Evolutionary conservation across 2,797 vertebrate genomes (phyloP).

Genomic region (Micropoecilia bifurca): DNA sequence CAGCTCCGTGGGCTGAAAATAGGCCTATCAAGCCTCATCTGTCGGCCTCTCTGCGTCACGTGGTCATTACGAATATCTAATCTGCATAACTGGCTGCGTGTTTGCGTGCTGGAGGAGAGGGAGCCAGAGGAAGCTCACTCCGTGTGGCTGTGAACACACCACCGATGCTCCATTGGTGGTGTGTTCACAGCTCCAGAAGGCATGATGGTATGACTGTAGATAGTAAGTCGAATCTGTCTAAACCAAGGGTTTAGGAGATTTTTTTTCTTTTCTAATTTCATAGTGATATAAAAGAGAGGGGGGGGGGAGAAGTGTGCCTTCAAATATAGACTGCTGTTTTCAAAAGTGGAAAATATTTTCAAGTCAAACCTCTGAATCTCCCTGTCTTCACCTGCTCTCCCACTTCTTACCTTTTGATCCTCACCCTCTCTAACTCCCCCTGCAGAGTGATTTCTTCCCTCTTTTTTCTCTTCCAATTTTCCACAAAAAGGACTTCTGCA

Average conservation of each 20-base stretch:
- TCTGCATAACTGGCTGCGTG: slow-evolving; percentile 56
- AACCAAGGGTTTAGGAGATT: neutral
- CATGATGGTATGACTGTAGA: neutral
- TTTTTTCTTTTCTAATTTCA: neutral
- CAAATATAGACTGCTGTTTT: slow-evolving; percentile 15
- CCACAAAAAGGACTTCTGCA: slow-evolving; percentile 78
- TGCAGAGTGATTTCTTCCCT: slow-evolving; percentile 67
- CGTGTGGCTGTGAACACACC: neutral
- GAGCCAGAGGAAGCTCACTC: neutral
- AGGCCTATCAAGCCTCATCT: slow-evolving; percentile 67
- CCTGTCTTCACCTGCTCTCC: slow-evolving; percentile 24
- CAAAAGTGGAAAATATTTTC: slow-evolving; percentile 25
- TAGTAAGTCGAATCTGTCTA: neutral
- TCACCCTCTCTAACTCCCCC: slow-evolving; percentile 54
- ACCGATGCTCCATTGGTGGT: too few relatives aligned
- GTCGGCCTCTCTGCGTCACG: slow-evolving; percentile 31
- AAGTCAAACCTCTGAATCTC: slow-evolving; percentile 20
- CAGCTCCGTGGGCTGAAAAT: slow-evolving; percentile 58
- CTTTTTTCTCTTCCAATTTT: slow-evolving; percentile 62
- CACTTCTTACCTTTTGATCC: slow-evolving; percentile 53
- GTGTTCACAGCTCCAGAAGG: slow-evolving; percentile 2
- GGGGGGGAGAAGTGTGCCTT: slow-evolving; percentile 14
- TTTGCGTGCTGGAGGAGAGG: slow-evolving; percentile 25
- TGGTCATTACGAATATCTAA: slow-evolving; percentile 66
- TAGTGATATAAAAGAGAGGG: slow-evolving; percentile 1